Evolutionary conservation across 2,797 vertebrate species (phyloP), one percentile per base, ranked within the genome.

Genomic region (Macropodus opercularis): DNA sequence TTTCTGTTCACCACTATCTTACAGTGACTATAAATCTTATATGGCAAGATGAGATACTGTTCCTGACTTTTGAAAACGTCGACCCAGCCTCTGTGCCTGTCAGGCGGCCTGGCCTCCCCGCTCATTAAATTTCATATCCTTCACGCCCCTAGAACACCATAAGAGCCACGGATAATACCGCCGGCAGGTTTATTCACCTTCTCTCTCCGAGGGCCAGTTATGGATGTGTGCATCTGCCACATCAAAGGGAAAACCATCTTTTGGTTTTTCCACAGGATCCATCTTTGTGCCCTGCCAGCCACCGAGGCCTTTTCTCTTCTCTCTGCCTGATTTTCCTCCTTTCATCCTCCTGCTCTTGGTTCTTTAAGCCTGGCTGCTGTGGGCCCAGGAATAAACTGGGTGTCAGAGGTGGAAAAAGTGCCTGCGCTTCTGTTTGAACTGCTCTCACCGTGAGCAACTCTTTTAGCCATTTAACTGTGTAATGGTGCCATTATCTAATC

Each of bases 201-300:
- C 56, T 44, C 34, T 36, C 50, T 61, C 60, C 2, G 14, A 40
- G 52, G 58, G 43, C 44, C 66, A 35, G 66, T 62, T 70, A 38
- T 32, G 61, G 44, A 66, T 34, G 56, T 49, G 40, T 69, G 61
- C 53, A 60, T 85, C 77, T 63, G 81, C 36, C 43, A 78, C 71
- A 83, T 85, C 75, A 86, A 86, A 83, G 55, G 55, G 26, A 42
- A 66, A 56, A 56, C 41, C 39, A 42, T 64, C 81, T 68, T 42
- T 52, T 18, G 54, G 52, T 80, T 52, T 71, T 13, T 61, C 27
- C 48, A 23, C 54, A 13, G 59, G 44, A 69, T 73, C 67, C 0
- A 15, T 42, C 51, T 51, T 43, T 5, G 43, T 12, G 39, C 57
- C 49, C 60, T 13, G 44, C 48, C 64, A 72, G 61, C 47, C 50